A percentile compares a stretch with the other conserved stretches of the same genome.
phyloP scores from a whole-genome alignment of 2,797 vertebrate species.

The Echeneis naucrates region DNA sequence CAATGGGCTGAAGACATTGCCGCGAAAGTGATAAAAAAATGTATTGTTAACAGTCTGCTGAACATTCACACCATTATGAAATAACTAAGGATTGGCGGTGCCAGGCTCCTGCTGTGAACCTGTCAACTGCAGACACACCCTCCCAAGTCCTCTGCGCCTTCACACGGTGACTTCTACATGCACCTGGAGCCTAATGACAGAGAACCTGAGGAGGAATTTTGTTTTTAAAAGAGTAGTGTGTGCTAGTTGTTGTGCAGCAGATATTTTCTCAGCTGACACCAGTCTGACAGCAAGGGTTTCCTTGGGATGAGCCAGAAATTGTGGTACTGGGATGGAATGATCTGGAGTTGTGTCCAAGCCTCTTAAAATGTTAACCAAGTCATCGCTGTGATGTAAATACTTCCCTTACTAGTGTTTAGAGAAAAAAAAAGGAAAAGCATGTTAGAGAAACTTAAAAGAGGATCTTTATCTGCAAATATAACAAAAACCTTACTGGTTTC shows the following conservation, averaged over 20 bases:
- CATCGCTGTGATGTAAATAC: constrained; percentile 39
- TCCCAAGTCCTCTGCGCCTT: constrained; percentile 33
- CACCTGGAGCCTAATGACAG: constrained; percentile 29
- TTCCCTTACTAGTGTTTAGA: constrained; percentile 4
- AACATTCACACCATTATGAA: constrained; percentile 14
- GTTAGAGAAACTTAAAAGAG: constrained; percentile 1
- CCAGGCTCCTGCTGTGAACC: constrained; percentile 43
- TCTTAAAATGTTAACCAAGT: constrained; percentile 64
- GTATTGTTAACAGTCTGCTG: constrained; percentile 26
- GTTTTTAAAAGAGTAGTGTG: constrained; percentile 31
- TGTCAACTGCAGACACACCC: constrained; percentile 40
- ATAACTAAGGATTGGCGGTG: constrained; percentile 25
- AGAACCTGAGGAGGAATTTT: constrained; percentile 8
- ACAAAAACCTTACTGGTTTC: constrained; percentile 17
- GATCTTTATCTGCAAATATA: constrained; percentile 24
- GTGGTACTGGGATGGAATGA: constrained; percentile 59
- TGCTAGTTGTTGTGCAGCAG: constrained; percentile 31
- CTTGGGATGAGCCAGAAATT: constrained; percentile 53
- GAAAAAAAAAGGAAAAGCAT: constrained; percentile 24
- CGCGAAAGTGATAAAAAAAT: constrained; percentile 19
- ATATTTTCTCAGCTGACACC: constrained; percentile 49
- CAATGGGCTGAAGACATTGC: constrained; percentile 1
- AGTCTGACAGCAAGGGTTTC: constrained; percentile 40
- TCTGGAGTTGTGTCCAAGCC: constrained; percentile 56
- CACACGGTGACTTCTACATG: constrained; percentile 30